A percentile compares a stretch with the other conserved stretches of the same genome.
phyloP scores from a whole-genome alignment of 2,797 vertebrate genomes.

The Clamator glandarius region DNA sequence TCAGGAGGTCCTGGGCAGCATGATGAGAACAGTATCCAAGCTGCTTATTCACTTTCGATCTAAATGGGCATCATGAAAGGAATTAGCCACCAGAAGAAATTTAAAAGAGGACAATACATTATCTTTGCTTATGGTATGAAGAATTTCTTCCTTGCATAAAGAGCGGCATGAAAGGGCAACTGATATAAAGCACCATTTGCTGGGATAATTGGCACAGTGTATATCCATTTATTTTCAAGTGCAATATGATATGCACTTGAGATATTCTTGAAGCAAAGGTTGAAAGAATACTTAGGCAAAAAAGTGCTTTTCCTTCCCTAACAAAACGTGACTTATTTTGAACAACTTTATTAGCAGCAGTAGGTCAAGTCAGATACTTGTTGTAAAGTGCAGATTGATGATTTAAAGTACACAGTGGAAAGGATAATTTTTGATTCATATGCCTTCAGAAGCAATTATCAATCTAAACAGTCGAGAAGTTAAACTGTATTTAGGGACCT shows the following conservation, averaged over 20 bases:
- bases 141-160: not conserved
- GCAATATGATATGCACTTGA: not conserved
- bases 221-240: not conserved
- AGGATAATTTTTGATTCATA: not conserved
- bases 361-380: not conserved
- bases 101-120: not conserved
- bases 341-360: not conserved
- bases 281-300: not conserved
- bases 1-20: not conserved
- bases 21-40: not conserved
- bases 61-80: not conserved
- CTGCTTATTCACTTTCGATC: not conserved
- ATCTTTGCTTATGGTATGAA: not conserved
- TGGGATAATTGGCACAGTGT: not conserved
- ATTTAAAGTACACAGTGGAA: not conserved
- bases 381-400: not conserved
- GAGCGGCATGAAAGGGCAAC: not conserved
- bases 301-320: not conserved
- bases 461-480: conserved; percentile 18
- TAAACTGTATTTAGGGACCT: conserved; percentile 9
- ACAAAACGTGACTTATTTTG: not conserved
- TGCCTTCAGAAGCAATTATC: conserved; percentile 19
- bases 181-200: not conserved
- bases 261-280: not conserved
- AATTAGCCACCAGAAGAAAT: not conserved